Evolutionary conservation across 2,888 invertebrate species (phyloP), one percentile per base, ranked within the genome.

Genomic region (Dexiosoma caninum): DNA sequence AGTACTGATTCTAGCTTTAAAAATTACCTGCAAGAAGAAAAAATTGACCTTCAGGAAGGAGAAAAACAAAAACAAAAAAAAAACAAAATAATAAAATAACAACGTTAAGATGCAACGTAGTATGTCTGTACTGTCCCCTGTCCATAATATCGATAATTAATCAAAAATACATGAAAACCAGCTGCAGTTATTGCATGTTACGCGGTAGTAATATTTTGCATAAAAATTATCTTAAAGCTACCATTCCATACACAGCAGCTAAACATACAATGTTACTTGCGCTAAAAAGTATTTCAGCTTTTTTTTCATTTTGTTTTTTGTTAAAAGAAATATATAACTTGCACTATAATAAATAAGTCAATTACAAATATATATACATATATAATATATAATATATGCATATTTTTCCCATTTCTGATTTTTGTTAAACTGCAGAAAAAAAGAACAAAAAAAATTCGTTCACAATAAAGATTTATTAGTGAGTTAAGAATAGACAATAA

Each of bases 281-380:
- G 19, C 55, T 55, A 44, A 42, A 55, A 49, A 49, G 21, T n/a
- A 1, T 40, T 49, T 37, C 16, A 30, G 2, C 6, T 8, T 42
- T 53, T 51, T 40, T 30, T 55, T 53, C 40, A 9, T 42, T 30
- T 42, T 53, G 32, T 49, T 66, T 67, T 55, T 32, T 19, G 62
- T 76, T 64, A 72, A 77, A 57, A 64, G 72, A 72, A 64, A 55
- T 55, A 35, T 60, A 51, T 57, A 64, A 69, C 77, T 77, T 81
- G 81, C 72, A 44, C 72, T 59, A 74, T 77, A 81, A 81, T 81
- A 81, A 81, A 81, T 81, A 81, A 81, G 81, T 81, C 77, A 81
- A 81, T 81, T 81, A 74, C 64, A 72, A 67, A 70, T 46, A 46
- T 69, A 16, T 46, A n/a, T 57, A 27, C 6, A 27, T 27, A 27